phyloP scores from a whole-genome alignment of 2,888 invertebrate genomes.

The Crepidodera aurea region DNA sequence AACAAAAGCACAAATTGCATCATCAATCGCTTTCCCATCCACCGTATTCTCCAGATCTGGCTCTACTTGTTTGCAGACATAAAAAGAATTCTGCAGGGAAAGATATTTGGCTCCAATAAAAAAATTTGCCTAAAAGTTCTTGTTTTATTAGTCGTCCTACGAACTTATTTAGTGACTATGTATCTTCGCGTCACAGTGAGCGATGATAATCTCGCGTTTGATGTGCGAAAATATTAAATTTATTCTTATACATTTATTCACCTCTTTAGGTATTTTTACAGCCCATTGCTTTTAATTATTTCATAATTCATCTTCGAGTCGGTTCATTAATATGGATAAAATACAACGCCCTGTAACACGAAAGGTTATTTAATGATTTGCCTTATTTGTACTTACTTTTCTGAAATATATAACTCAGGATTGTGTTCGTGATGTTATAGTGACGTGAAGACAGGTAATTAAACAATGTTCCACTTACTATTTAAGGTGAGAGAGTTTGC shows the following conservation, averaged over 20 bases:
- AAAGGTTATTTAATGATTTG: background rate
- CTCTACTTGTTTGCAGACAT: no score
- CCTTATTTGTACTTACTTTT: background rate
- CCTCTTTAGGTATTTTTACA: background rate
- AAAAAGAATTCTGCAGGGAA: no score
- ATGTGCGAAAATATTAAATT: constrained; percentile 5
- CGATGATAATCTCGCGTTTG: background rate
- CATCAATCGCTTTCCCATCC: no score
- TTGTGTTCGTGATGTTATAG: background rate
- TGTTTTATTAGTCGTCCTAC: no score
- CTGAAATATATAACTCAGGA: background rate
- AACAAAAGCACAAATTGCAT: no score
- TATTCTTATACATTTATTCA: background rate
- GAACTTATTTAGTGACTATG: no score
- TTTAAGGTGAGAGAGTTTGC: background rate
- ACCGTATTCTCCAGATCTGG: no score
- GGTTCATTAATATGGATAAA: background rate
- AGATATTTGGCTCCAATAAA: no score
- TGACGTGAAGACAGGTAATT: background rate
- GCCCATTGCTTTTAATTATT: background rate
- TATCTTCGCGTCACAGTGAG: background rate
- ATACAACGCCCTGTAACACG: background rate
- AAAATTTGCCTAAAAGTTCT: no score
- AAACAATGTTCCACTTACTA: background rate
- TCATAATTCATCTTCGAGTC: background rate